These are phyloP conservation scores for Rhyacichthys aspro DNA, from an alignment of 2,797 vertebrate species.

Conservation along the genomic window DNA sequence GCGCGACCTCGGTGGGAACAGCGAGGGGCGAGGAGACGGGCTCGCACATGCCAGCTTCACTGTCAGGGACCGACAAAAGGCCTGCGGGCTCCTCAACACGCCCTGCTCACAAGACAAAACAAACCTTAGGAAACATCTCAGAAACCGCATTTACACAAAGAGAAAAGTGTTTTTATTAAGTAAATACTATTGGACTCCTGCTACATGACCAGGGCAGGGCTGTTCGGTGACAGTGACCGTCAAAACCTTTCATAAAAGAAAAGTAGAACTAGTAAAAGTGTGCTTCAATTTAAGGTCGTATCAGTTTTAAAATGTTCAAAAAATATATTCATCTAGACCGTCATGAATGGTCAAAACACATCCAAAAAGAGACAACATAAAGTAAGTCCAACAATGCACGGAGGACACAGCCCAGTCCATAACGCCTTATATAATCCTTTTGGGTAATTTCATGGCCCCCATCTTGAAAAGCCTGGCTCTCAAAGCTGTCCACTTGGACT, in stretches of 20 bases:
- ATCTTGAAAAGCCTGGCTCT: constrained; percentile 73
- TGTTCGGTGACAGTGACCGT: too few relatives aligned
- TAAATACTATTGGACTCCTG: too few relatives aligned
- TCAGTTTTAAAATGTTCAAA: too few relatives aligned
- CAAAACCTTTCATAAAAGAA: too few relatives aligned
- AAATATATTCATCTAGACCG: too few relatives aligned
- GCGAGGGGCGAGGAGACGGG: constrained; percentile 40
- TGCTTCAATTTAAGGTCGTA: too few relatives aligned
- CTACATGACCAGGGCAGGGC: too few relatives aligned
- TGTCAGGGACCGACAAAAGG: constrained; percentile 26
- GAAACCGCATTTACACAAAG: neutral
- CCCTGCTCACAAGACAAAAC: constrained; percentile 6
- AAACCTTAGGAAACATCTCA: neutral
- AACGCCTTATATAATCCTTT: constrained; percentile 81
- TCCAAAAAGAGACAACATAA: constrained; percentile 10
- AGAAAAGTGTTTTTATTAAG: neutral
- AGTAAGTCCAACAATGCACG: constrained; percentile 48
- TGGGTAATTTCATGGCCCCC: constrained; percentile 78
- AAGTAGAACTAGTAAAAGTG: too few relatives aligned
- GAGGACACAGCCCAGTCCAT: constrained; percentile 67
- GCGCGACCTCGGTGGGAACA: constrained; percentile 53
- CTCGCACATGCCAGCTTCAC: constrained; percentile 51
- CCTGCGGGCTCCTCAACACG: constrained; percentile 15
- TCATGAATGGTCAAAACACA: constrained; percentile 5
- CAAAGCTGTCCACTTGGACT: constrained; percentile 61